A percentile compares a stretch with the other conserved stretches of the same genome.
Evolutionary conservation across 1,140 invertebrate species (phyloP).

Genomic region (Pogonognathellus flavescens): DNA sequence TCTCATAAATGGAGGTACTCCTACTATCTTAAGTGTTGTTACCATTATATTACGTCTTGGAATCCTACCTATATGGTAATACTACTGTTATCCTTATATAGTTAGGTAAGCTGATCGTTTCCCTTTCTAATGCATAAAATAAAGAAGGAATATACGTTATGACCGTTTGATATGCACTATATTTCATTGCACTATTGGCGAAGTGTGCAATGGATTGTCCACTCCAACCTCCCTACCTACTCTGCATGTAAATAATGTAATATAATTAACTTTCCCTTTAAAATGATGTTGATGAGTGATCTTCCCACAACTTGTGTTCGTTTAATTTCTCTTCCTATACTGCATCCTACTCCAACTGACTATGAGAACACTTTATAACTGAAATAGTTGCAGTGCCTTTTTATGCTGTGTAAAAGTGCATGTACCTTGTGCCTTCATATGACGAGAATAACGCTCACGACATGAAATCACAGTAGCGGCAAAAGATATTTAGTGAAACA

Average conservation of each 20-base stretch:
- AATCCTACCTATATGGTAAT: conserved; percentile 18
- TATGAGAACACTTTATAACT: too few species aligned
- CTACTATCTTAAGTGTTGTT: conserved; percentile 2
- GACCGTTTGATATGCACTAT: conserved; percentile 18
- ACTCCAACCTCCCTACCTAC: not conserved
- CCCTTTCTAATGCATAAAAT: conserved; percentile 33
- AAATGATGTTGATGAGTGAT: conserved; percentile 40
- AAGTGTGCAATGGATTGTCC: not conserved
- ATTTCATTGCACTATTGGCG: conserved; percentile 20
- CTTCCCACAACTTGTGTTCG: conserved; percentile 41
- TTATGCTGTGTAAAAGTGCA: too few species aligned
- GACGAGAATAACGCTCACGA: not conserved
- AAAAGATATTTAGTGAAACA: not conserved
- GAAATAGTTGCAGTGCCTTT: too few species aligned
- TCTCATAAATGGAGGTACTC: conserved; percentile 33
- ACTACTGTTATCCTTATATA: conserved; percentile 33
- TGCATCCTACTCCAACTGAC: conserved; percentile 13
- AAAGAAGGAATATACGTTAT: conserved; percentile 2
- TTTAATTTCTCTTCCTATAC: conserved; percentile 48
- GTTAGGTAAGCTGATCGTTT: conserved; percentile 41
- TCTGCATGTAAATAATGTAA: not conserved
- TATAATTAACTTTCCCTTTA: conserved; percentile 50
- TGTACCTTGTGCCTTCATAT: too few species aligned
- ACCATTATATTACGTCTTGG: conserved; percentile 23
- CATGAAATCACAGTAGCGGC: conserved; percentile 18